Conservation (phyloP, 2,888 invertebrate species). For the Bursaphelenchus okinawaensis region DNA sequence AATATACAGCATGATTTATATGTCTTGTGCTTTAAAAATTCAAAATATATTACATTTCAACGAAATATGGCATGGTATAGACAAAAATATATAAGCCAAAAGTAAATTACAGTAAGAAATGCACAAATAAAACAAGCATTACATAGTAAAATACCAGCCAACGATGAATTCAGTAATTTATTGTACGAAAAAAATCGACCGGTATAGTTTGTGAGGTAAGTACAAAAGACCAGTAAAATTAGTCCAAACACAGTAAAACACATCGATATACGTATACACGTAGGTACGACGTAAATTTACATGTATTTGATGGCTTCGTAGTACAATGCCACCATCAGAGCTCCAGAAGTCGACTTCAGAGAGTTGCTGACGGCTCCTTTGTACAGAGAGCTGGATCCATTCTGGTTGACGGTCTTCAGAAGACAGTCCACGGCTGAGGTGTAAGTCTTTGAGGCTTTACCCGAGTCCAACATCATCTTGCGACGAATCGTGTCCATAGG, state of each 20-base stretch:
- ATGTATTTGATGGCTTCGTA: constrained; percentile 52
- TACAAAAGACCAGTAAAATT: background rate
- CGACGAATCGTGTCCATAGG: constrained; percentile 52
- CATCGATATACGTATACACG: background rate
- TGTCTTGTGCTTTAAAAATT: too few species aligned
- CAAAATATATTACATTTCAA: too few species aligned
- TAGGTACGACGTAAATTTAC: too few species aligned
- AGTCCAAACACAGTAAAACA: background rate
- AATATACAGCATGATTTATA: too few species aligned
- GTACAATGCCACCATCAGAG: constrained; percentile 50
- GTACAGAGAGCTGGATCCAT: constrained; percentile 40
- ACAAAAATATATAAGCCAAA: too few species aligned
- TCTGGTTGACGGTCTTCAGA: constrained; percentile 35
- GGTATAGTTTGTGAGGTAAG: background rate
- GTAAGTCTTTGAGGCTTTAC: constrained; percentile 36
- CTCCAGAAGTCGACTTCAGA: constrained; percentile 46
- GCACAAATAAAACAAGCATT: too few species aligned
- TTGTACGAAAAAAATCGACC: too few species aligned
- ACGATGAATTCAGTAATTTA: too few species aligned
- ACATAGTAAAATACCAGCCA: too few species aligned
- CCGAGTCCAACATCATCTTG: constrained; percentile 50
- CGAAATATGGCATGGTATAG: too few species aligned
- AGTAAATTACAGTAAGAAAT: too few species aligned
- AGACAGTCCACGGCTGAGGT: constrained; percentile 38
- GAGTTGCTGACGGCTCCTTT: constrained; percentile 46